Conservation (phyloP, 2,797 vertebrate genomes). For the Coendou prehensilis region DNA sequence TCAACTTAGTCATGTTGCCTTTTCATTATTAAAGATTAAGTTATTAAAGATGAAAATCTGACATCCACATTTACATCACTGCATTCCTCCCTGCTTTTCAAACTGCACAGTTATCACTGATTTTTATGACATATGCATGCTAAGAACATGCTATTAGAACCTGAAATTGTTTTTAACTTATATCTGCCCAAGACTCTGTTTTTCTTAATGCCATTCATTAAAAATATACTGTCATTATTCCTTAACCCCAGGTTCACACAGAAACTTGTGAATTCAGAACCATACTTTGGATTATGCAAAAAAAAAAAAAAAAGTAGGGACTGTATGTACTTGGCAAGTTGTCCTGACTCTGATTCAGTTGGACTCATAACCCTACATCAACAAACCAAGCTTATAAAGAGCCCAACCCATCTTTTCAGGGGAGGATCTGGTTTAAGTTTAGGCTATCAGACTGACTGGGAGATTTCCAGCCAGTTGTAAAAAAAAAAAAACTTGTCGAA, state of each 20-base stretch:
- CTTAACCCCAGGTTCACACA: constrained; percentile 34
- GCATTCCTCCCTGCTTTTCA: not conserved
- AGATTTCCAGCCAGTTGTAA: constrained; percentile 72
- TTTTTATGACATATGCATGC: constrained; percentile 17
- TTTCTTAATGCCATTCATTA: constrained; percentile 3
- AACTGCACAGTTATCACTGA: not conserved
- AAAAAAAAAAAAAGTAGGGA: not conserved
- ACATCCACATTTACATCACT: not conserved
- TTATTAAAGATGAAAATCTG: not conserved
- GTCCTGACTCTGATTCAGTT: constrained; percentile 57
- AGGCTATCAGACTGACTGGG: constrained; percentile 41
- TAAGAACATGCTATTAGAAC: constrained; percentile 28
- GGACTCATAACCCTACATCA: constrained; percentile 73
- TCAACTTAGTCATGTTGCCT: not conserved
- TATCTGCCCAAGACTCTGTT: not conserved
- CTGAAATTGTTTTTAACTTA: not conserved
- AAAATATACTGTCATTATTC: not conserved
- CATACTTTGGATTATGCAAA: not conserved
- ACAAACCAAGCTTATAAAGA: constrained; percentile 79
- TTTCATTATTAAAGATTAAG: constrained; percentile 41
- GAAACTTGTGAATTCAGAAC: not conserved
- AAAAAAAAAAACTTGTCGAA: constrained; percentile 70
- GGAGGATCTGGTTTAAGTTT: constrained; percentile 80
- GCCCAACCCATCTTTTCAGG: constrained; percentile 28
- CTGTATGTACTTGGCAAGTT: constrained; percentile 6